These are phyloP conservation scores for Carabus problematicus DNA, from an alignment of 2,888 invertebrate genomes.

Conservation along the genomic window DNA sequence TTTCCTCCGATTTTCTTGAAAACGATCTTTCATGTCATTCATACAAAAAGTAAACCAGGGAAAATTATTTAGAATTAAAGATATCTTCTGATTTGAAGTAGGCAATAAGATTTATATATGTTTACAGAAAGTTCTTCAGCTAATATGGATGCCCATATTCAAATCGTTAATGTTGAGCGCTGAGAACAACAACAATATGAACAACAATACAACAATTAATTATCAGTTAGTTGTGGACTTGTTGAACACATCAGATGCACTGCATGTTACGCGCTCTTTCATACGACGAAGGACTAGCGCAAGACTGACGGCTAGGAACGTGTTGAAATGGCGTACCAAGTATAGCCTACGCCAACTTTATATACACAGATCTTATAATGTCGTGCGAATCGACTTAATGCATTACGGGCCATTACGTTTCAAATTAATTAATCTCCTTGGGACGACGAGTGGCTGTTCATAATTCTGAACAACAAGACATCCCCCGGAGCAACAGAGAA, in stretches of 20 bases:
- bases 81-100: too few relatives aligned
- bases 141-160: too few relatives aligned
- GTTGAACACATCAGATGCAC: slow-evolving; percentile 27
- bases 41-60: too few relatives aligned
- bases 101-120: too few relatives aligned
- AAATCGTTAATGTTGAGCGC: too few relatives aligned
- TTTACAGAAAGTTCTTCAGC: too few relatives aligned
- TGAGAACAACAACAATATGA: slow-evolving; percentile 24
- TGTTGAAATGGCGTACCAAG: slow-evolving; percentile 22
- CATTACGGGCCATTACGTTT: slow-evolving; percentile 62
- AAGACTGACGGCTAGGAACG: not conserved
- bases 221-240: slow-evolving; percentile 30
- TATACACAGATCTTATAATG: slow-evolving; percentile 46
- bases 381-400: slow-evolving; percentile 51
- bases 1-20: too few relatives aligned
- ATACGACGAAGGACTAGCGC: too few relatives aligned
- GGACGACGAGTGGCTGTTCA: slow-evolving; percentile 13
- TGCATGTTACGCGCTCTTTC: too few relatives aligned
- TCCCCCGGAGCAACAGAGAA: not conserved
- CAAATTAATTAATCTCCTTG: slow-evolving; percentile 62
- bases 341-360: slow-evolving; percentile 43
- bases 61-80: too few relatives aligned
- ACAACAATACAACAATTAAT: slow-evolving; percentile 40
- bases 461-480: slow-evolving; percentile 36
- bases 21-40: too few relatives aligned